These are phyloP conservation scores for Solen grandis DNA, from an alignment of 1,140 invertebrate species.

Conservation along the genomic window DNA sequence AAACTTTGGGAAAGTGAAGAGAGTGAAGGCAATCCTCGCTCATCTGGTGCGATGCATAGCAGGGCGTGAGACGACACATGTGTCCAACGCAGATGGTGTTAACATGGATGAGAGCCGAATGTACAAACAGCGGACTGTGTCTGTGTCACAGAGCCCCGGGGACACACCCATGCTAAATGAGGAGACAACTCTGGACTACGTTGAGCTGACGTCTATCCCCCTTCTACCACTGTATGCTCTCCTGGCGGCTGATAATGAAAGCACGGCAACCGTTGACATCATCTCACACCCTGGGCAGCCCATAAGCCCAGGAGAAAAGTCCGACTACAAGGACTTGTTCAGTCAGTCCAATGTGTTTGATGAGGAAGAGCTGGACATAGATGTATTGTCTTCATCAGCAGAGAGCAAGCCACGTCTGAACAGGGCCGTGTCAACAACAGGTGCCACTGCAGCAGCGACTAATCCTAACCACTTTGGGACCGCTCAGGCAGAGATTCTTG, in stretches of 20 bases:
- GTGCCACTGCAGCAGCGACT: conserved; percentile 22
- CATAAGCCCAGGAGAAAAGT: conserved; percentile 36
- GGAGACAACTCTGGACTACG: conserved; percentile 94
- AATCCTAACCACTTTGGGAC: conserved; percentile 78
- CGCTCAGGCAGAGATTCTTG: conserved; percentile 84
- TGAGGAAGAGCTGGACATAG: conserved; percentile 80
- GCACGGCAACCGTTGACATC: conserved; percentile 68
- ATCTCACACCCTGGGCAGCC: conserved; percentile 18
- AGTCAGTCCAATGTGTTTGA: conserved; percentile 78
- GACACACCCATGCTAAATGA: conserved; percentile 84
- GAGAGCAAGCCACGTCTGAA: conserved; percentile 59
- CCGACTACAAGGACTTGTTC: conserved; percentile 94
- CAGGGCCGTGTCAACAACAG: conserved; percentile 40
- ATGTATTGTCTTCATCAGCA: conserved; percentile 78
- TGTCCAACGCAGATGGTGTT: conserved; percentile 55
- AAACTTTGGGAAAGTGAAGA: conserved; percentile 94
- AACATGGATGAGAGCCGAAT: conserved; percentile 60
- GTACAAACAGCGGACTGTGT: conserved; percentile 58
- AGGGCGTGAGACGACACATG: conserved; percentile 67
- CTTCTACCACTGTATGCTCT: conserved; percentile 98
- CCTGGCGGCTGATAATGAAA: conserved; percentile 92
- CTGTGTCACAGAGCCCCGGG: conserved; percentile 57
- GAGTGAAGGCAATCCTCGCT: conserved; percentile 97
- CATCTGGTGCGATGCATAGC: conserved; percentile 90
- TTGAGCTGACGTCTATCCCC: conserved; percentile 97